These are phyloP conservation scores for Calephelis virginiensis DNA, from an alignment of 1,140 invertebrate genomes.

Conservation along the genomic window DNA sequence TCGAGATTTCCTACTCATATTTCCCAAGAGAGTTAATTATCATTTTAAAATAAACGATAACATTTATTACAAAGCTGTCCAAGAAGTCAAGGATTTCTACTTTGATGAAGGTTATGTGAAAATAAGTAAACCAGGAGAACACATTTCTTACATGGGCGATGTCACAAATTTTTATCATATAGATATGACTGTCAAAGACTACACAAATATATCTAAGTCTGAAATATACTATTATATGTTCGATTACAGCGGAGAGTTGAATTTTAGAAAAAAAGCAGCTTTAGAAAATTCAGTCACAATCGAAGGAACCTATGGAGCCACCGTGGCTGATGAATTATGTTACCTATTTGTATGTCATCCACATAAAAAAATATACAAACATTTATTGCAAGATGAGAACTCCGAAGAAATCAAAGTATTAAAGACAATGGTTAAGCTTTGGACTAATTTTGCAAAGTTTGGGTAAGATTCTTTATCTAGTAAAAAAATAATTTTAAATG, in stretches of 20 bases:
- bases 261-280: constrained; percentile 67
- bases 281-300: constrained; percentile 46
- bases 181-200: constrained; percentile 67
- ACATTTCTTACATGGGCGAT: constrained; percentile 57
- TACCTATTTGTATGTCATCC: constrained; percentile 69
- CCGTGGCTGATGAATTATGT: constrained; percentile 65
- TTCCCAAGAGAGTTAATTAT: constrained; percentile 63
- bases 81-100: constrained; percentile 77
- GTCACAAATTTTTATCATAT: constrained; percentile 59
- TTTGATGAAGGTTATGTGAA: constrained; percentile 73
- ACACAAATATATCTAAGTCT: constrained; percentile 57
- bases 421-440: constrained; percentile 78
- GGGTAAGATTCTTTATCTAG: constrained; percentile 48
- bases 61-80: constrained; percentile 58
- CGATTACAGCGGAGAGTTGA: constrained; percentile 77
- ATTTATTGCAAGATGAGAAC: constrained; percentile 52
- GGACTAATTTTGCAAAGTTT: constrained; percentile 79
- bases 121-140: constrained; percentile 66
- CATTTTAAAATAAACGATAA: constrained; percentile 64
- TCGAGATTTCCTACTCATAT: constrained; percentile 69
- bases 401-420: constrained; percentile 68
- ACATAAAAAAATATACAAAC: constrained; percentile 54
- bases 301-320: constrained; percentile 68
- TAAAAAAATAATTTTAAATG: too few relatives aligned
- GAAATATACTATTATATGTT: constrained; percentile 79